phyloP scores from a whole-genome alignment of 2,888 invertebrate species.

The Tetrapedia diversipes region DNA sequence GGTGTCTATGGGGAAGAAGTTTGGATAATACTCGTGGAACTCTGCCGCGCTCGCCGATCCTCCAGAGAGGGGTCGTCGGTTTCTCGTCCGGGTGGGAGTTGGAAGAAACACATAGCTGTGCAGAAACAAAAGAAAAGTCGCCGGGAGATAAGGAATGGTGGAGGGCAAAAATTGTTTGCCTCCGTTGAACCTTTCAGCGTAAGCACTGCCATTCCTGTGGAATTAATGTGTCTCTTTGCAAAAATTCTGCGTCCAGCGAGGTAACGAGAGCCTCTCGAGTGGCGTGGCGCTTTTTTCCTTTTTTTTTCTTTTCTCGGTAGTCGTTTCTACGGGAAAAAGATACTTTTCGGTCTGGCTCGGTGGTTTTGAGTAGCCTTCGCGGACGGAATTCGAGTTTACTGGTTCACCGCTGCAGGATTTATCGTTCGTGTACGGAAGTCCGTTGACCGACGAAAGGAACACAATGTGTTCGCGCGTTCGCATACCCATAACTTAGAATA shows the following conservation, averaged over 20 bases:
- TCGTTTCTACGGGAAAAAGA: not conserved
- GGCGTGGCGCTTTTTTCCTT: not conserved
- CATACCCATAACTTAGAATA: constrained; percentile 14
- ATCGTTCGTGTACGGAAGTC: constrained; percentile 30
- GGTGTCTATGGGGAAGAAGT: constrained; percentile 66
- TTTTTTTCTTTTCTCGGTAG: too few relatives aligned
- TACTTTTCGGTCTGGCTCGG: not conserved
- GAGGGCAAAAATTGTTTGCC: constrained; percentile 26
- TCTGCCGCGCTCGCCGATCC: constrained; percentile 22
- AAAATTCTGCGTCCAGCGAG: constrained; percentile 9
- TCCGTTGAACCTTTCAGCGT: constrained; percentile 24
- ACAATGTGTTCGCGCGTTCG: not conserved
- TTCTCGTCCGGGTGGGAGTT: constrained; percentile 25
- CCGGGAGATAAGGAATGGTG: constrained; percentile 37
- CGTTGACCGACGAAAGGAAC: constrained; percentile 6
- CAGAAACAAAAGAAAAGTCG: constrained; percentile 49
- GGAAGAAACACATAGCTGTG: constrained; percentile 26
- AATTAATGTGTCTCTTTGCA: constrained; percentile 8
- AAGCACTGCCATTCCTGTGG: constrained; percentile 15
- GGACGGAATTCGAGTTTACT: constrained; percentile 21
- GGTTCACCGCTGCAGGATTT: constrained; percentile 19
- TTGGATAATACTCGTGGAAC: constrained; percentile 58
- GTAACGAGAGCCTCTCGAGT: not conserved
- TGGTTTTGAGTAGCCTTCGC: not conserved
- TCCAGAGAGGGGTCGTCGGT: constrained; percentile 34